These are phyloP conservation scores for Drosophila lowei DNA, from an alignment of 1,140 invertebrate genomes.

Conservation along the genomic window DNA sequence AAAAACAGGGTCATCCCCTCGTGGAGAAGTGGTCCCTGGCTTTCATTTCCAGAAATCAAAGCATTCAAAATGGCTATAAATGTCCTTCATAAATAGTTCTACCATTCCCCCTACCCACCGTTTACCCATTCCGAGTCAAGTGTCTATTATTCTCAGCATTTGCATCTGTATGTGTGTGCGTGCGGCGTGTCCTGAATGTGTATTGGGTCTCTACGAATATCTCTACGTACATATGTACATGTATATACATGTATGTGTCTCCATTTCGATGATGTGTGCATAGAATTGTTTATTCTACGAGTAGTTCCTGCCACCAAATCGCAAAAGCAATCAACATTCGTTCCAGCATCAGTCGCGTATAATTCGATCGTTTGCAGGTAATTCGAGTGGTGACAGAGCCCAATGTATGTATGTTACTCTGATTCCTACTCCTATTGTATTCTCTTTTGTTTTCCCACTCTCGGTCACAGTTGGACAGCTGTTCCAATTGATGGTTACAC, in stretches of 20 bases:
- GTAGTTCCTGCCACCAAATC: constrained; percentile 3
- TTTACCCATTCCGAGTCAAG: constrained; percentile 39
- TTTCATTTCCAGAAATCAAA: constrained; percentile 18
- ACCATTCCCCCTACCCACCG: not conserved
- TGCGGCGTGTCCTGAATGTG: constrained; percentile 35
- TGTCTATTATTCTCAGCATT: constrained; percentile 58
- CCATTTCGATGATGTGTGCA: not conserved
- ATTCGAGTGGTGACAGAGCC: no score
- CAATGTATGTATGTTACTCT: not conserved
- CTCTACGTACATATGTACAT: no score
- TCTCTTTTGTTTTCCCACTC: no score
- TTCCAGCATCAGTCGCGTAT: constrained; percentile 31
- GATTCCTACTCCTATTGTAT: not conserved
- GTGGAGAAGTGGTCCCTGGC: not conserved
- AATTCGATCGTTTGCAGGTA: constrained; percentile 25
- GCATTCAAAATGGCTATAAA: constrained; percentile 3
- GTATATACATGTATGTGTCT: not conserved
- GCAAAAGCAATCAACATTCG: constrained; percentile 31
- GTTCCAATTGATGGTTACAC: no score
- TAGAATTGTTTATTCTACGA: not conserved
- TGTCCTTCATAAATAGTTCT: constrained; percentile 23
- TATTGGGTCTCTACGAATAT: constrained; percentile 12
- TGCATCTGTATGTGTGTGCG: constrained; percentile 42
- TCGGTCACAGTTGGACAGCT: no score
- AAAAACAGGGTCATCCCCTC: no score